Percentiles rank a stretch among this genome's conserved stretches.
phyloP scores from a whole-genome alignment of 37 sponge, comb jelly and placozoan genomes.

The Diacarnus erythraeanus region DNA sequence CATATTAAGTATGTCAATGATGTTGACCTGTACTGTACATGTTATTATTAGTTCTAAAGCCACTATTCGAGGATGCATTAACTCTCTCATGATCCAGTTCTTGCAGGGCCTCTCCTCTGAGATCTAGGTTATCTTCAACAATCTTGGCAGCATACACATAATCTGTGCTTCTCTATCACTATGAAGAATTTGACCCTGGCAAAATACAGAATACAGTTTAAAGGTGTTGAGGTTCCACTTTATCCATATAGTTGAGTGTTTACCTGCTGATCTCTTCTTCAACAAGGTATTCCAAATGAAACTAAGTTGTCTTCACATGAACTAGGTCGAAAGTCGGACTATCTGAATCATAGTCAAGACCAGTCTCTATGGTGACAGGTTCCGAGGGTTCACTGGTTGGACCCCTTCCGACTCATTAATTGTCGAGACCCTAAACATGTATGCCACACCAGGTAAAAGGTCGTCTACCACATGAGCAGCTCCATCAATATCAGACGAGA shows the following conservation, averaged over 20 bases:
- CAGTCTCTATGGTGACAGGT: slow-evolving; percentile 23
- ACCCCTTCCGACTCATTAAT: slow-evolving; percentile 62
- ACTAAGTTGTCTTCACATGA: slow-evolving; percentile 12
- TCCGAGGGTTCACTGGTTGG: slow-evolving; percentile 51
- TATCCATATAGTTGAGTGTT: too few species aligned
- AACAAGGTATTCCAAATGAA: slow-evolving; percentile 24
- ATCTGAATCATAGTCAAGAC: slow-evolving; percentile 24
- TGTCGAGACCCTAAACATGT: slow-evolving; percentile 73
- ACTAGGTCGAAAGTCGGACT: slow-evolving; percentile 17
- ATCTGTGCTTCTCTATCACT: slow-evolving; percentile 43
- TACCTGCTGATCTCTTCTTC: slow-evolving; percentile 30
- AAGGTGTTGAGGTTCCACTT: too few species aligned
- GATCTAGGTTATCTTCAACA: neutral
- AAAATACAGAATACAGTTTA: neutral
- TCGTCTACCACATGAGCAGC: slow-evolving; percentile 70
- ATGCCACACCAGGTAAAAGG: slow-evolving; percentile 41
- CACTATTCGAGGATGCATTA: slow-evolving; percentile 48
- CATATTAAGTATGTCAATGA: too few species aligned
- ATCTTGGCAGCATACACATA: slow-evolving; percentile 34
- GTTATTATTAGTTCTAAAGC: too few species aligned
- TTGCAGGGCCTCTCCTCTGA: slow-evolving; percentile 1
- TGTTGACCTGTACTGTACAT: too few species aligned
- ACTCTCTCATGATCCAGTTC: slow-evolving; percentile 28
- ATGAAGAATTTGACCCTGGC: slow-evolving; percentile 41
- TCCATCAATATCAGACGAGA: slow-evolving; percentile 9